Evolutionary conservation across 2,888 invertebrate species (phyloP), one percentile per base, ranked within the genome.

Genomic region (Harpagoxenus sublaevis): DNA sequence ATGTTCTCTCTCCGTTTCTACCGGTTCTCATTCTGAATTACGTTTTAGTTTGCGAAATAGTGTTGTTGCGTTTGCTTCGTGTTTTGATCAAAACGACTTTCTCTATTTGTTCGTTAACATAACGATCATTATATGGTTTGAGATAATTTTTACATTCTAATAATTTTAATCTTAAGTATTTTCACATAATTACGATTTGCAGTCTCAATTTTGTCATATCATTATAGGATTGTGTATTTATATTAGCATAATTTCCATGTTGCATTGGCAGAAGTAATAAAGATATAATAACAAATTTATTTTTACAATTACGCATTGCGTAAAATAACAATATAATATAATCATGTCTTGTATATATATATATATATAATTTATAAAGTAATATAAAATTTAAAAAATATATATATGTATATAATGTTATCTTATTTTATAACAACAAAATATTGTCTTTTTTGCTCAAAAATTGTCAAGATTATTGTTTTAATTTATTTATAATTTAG

Each of bases 21-120:
- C 39, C 28, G 12, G 15, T 60, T 74, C 23, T 84, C 45, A 28
- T 66, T 18, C 63, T 45, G n/a, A n/a, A 42, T 66, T 60, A 42
- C 39, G 3, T 60, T 68, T 62, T 78, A 86, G 86, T 86, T 48
- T 51, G n/a, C 55, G 74, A 75, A 75, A 81, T 75, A 39, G 55
- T 63, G 45, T 68, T 78, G 77, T 53, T 62, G 66, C 62, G 28
- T 39, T 42, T 18, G 53, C 66, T 66, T 78, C 79, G 71, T 1
- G 9, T 45, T 28, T 42, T 6, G 4, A 42, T 35, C 15, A 45
- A 74, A 60, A 31, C 42, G 15, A 23, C 6, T 57, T 10, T 57
- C 12, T 71, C 12, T 35, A 9, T 55, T 73, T 15, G 10, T 68
- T 31, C 18, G 18, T 23, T 71, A n/a, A 39, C 31, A n/a, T 70